phyloP scores from a whole-genome alignment of 2,113 vertebrate genomes.

The Atherinomorus stipes region DNA sequence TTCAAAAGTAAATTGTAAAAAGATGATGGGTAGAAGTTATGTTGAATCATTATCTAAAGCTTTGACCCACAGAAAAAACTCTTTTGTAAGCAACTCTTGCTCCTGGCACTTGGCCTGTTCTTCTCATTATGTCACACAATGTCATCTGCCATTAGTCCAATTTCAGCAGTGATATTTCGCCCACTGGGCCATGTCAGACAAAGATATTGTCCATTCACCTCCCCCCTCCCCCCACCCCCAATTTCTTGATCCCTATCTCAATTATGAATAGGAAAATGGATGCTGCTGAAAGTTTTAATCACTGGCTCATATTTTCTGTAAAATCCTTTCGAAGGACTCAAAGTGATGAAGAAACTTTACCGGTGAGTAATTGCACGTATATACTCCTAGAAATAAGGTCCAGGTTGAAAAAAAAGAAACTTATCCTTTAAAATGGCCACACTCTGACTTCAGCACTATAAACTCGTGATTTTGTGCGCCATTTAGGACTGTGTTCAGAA shows the following conservation, averaged over 20 bases:
- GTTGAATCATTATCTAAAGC: slow-evolving; percentile 34
- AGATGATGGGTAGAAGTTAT: slow-evolving; percentile 29
- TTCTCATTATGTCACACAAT: slow-evolving; percentile 45
- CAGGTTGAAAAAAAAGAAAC: too few relatives aligned
- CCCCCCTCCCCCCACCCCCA: too few relatives aligned
- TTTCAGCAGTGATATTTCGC: slow-evolving; percentile 31
- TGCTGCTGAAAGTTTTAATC: slow-evolving; percentile 1
- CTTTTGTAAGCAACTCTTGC: slow-evolving; percentile 39
- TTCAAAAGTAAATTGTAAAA: not conserved
- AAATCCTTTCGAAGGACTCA: too few relatives aligned
- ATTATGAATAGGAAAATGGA: not conserved
- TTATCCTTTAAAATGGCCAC: too few relatives aligned
- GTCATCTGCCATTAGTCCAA: slow-evolving; percentile 44
- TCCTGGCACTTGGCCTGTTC: slow-evolving; percentile 30
- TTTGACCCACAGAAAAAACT: slow-evolving; percentile 23
- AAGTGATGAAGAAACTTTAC: not conserved
- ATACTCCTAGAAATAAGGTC: too few relatives aligned
- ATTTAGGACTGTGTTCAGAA: slow-evolving; percentile 1
- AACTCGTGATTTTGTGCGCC: too few relatives aligned
- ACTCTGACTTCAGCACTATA: too few relatives aligned
- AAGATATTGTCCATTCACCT: slow-evolving; percentile 1
- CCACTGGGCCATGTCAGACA: slow-evolving; percentile 11
- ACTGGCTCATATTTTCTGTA: not conserved
- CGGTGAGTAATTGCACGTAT: too few relatives aligned
- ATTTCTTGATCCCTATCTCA: not conserved